Base-by-base conservation (phyloP, 2,888 invertebrate genomes). In the Zele albiditarsus region DNA sequence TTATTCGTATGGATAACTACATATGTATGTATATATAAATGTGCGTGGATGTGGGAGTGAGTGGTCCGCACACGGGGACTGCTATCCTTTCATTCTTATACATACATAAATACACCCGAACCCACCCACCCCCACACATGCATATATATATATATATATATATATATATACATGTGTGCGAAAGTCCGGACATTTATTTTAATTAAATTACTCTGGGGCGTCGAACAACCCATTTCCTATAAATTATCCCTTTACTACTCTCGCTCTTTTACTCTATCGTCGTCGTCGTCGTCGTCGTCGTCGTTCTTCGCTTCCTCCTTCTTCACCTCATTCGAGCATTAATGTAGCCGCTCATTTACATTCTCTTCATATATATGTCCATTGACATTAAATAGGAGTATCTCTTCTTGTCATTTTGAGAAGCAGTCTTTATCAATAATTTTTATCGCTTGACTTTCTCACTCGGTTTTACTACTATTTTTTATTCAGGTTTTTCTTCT, bases 211-310 rank as follows among this genome's bases (percentile, higher is more conserved):
- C 89, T 88, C 85, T 85, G 83, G 86, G 87, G 87, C 85, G 84
- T 89, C 89, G 89, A 89, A 89, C 89, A 89, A 89, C 86, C 89
- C 89, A 89, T 89, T 89, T 89, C 89, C 89, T 89, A 89, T 89
- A 89, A 89, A 89, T 89, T 89, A 89, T 89, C 85, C 88, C 86
- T 87, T 86, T 84, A 84, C 86, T 83, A 83, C 82, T 83, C 84
- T 20, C 38, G 31, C 38, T 33, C 28, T 28, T 60, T 28, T 27
- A 27, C 60, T 33, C 33, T 38, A 20, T 38, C n/a, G 20, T 77
- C 38, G n/a, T 49, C 65, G 68, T 73, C 74, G 42, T 46, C 71
- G 53, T 69, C 25, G 23, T 28, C 65, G 23, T 71, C 33, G 20
- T 66, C 20, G 49, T 66, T 71, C 58, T 57, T 75, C 28, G 46